Evolutionary conservation across 2,113 vertebrate genomes (phyloP).

Genomic region (Turnix velox): DNA sequence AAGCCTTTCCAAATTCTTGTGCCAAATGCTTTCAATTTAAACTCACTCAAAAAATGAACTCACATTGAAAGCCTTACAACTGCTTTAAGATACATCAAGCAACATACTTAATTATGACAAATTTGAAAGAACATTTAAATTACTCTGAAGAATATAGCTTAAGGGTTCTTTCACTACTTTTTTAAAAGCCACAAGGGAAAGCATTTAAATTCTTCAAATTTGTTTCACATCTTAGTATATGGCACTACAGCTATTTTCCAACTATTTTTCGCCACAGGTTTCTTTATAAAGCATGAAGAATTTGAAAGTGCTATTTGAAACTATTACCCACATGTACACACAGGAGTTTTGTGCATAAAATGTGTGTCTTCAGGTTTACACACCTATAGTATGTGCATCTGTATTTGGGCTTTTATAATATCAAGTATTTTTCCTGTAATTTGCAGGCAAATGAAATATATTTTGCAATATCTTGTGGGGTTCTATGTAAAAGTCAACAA

Average conservation of each 20-base stretch:
- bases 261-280: background rate
- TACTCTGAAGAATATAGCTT: background rate
- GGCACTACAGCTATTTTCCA: background rate
- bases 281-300: background rate
- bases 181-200: background rate
- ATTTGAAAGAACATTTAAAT: background rate
- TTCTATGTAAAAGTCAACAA: background rate
- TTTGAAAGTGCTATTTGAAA: background rate
- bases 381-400: accelerated
- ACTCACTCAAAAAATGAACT: background rate
- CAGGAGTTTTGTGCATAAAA: background rate
- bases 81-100: background rate
- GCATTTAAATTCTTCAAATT: background rate
- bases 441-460: background rate
- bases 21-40: background rate
- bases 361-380: background rate
- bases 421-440: background rate
- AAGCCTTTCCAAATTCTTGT: background rate
- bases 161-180: background rate
- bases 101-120: background rate
- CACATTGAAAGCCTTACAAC: background rate
- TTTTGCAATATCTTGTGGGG: background rate
- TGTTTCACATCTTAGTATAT: background rate
- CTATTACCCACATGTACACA: background rate
- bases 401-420: background rate